Evolutionary conservation across 2,797 vertebrate genomes (phyloP), one percentile per base, ranked within the genome.

Genomic region (Coilia nasus): DNA sequence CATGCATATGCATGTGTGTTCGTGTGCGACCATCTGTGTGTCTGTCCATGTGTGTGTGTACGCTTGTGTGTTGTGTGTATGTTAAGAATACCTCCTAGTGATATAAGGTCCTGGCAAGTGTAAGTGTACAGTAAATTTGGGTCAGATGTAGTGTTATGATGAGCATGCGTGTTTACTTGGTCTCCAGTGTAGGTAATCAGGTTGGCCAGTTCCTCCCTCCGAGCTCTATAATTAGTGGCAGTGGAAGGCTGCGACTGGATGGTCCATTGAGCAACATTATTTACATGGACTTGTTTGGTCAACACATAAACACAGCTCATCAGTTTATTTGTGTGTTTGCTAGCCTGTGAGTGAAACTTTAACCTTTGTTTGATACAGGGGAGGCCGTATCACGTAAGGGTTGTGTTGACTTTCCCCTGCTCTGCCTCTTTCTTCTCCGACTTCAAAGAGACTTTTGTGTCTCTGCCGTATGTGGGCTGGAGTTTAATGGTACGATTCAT

Each of bases 401-500:
- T 7, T 54, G 28, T 17, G 28, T 35, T 75, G 31, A 75, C 67
- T 75, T 17, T 31, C 25, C 60, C n/a, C 59, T 47, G 60, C 50
- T 83, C 57, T 81, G 17, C 12, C 64, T 54, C 82, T 9, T 17
- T 7, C 67, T 47, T 46, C 44, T 1, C 60, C 41, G 25, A 25
- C 17, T 57, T 35, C 81, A 82, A 85, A 84, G 82, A 10, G 31
- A 59, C 67, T 84, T 67, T 41, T 84, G n/a, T 82, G 80, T 23
- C 83, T 84, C 59, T 31, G 64, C 31, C 81, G 83, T 84, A 67
- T 81, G 35, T 81, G 85, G 82, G 59, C 80, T 54, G 85, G n/a
- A 67, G 75, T 57, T 84, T 83, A 87, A 83, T 82, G 83, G 83
- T 82, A 82, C 84, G 67, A 89, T 86, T 83, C 71, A 80, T 86